Base-by-base conservation (phyloP, 2,797 vertebrate species). In the Chaetodon trifasciatus region DNA sequence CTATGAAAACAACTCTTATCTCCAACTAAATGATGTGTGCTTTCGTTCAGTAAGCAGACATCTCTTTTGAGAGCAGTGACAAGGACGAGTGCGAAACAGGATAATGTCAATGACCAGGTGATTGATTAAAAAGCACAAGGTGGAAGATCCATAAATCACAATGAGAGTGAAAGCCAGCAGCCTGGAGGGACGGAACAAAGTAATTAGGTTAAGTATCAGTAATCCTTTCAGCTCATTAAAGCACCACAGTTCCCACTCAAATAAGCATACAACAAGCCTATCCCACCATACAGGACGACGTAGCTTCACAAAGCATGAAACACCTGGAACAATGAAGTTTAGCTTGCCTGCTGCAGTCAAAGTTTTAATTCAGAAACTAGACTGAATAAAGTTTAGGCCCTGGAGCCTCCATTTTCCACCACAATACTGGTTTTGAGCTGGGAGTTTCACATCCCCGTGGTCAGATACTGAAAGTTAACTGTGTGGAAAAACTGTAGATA, bases 201-300 rank as follows among this genome's bases (percentile, higher is more conserved):
- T 95, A 95, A 96, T 95, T 95, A 94, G 95, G 95, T 95, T 95
- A 95, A 95, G 94, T 94, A 93, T 93, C 86, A 91, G 86, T 95
- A 95, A 95, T 95, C 93, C 86, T 88, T 91, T 94, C 87, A 92
- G 89, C 86, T 93, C 87, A 91, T 93, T 93, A 92, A 89, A 92
- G 86, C 85, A 81, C 90, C 91, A 92, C 85, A 79, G 87, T 81
- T 82, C 82, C 74, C 83, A 89, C 91, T 94, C 86, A 92, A 89
- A 79, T 79, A 89, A 91, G 84, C 84, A 81, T 78, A 82, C 81
- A 84, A 72, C 64, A 73, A 69, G 40, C 23, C 57, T 21, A 37
- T 65, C 62, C 76, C 61, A 65, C 81, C 62, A 62, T 6, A 74
- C 53, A 63, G 35, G 62, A 81, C 44, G 58, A 67, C 53, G 28